phyloP scores from a whole-genome alignment of 2,797 vertebrate species.

The Gastrophryne carolinensis region DNA sequence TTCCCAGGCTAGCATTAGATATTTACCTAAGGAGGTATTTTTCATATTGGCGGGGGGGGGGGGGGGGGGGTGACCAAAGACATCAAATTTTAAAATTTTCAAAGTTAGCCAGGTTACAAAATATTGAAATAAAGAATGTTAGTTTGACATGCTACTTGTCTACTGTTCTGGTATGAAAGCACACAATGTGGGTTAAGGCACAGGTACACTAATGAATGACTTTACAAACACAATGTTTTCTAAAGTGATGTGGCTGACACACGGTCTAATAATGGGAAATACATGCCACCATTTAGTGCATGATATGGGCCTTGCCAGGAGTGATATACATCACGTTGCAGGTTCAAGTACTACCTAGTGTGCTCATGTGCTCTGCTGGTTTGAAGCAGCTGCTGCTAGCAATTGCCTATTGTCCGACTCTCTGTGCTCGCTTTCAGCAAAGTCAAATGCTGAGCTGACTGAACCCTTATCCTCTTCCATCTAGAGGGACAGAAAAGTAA shows the following conservation, averaged over 20 bases:
- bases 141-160: conserved; percentile 15
- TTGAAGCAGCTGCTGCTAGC: conserved; percentile 89
- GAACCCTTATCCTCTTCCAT: conserved; percentile 96
- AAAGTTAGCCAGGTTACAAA: too few species aligned
- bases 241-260: conserved; percentile 21
- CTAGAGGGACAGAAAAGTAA: conserved; percentile 89
- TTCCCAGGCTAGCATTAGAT: too few species aligned
- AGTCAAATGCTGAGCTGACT: conserved; percentile 96
- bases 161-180: background rate
- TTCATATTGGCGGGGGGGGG: too few species aligned
- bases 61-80: too few species aligned
- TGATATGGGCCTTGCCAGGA: conserved; percentile 53
- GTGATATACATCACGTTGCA: conserved; percentile 55
- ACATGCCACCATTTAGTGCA: conserved; percentile 41
- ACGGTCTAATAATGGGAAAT: conserved; percentile 11
- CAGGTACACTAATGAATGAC: conserved; percentile 28
- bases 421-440: conserved; percentile 96
- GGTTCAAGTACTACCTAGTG: conserved; percentile 76
- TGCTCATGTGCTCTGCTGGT: conserved; percentile 67
- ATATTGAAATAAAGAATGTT: background rate
- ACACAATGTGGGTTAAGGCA: conserved; percentile 21
- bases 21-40: too few species aligned
- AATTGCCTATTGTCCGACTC: conserved; percentile 95
- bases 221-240: conserved; percentile 28
- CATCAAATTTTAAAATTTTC: too few species aligned